Evolutionary conservation across 2,797 vertebrate genomes (phyloP), one percentile per base, ranked within the genome.

Genomic region (Megalops cyprinoides): DNA sequence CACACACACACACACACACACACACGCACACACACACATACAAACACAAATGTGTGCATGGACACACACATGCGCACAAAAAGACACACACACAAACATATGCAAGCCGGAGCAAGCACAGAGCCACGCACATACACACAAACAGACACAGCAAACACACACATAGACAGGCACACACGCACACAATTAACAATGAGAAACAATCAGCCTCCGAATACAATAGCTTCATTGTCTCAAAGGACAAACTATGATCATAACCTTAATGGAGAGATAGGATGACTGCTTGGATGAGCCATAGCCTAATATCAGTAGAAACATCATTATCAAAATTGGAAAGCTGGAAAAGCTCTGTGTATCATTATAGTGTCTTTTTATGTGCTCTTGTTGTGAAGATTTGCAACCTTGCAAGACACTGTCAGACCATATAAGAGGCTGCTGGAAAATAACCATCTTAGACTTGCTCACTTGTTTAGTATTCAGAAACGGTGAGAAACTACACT

Each of bases 401-500:
- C 18, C 4, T 42, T 69, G 18, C 37, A 69, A 42, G 20, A 4
- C 31, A 15, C 62, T 39, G 37, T 69, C 37, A 23, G 25, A 42
- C 23, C 23, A 28, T 25, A 49, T 74, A 74, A 48, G 48, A 25
- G 4, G 9, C 23, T 48, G 39, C 42, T 37, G 42, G 20, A 39
- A 42, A 37, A 69, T 69, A 42, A 69, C 65, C 9, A 65, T 31
- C 10, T 37, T 37, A 69, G 8, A 42, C 65, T 79, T 56, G 10
- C 25, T 23, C 48, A 71, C 20, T 34, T 46, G 49, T 46, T 79
- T 79, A 56, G 9, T 79, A 79, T 79, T 79, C 78, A 74, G n/a
- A 74, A 56, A 46, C 48, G 74, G 78, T 56, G 74, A 73, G 78
- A 53, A 79, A 79, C 74, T 74, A 79, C 58, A 25, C 69, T 44